phyloP scores from a whole-genome alignment of 2,888 invertebrate species.

The Elaeidobius kamerunicus region DNA sequence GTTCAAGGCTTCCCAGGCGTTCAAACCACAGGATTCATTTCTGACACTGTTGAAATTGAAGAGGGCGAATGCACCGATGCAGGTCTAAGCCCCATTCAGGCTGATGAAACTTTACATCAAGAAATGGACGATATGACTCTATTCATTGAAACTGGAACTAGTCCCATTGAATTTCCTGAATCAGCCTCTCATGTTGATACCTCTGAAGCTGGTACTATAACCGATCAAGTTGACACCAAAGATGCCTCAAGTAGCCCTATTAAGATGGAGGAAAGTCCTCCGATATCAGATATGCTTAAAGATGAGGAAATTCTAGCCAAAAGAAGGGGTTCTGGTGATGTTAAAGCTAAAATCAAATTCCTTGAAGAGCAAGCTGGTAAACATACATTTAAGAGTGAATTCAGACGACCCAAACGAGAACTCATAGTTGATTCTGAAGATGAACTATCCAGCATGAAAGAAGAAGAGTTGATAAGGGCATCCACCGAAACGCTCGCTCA shows the following conservation, averaged over 20 bases:
- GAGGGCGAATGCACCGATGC: slow-evolving; percentile 56
- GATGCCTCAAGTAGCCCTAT: slow-evolving; percentile 56
- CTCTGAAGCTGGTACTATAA: slow-evolving; percentile 53
- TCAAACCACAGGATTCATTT: slow-evolving; percentile 49
- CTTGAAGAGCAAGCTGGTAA: slow-evolving; percentile 53
- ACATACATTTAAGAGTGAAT: slow-evolving; percentile 44
- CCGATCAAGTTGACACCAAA: slow-evolving; percentile 53
- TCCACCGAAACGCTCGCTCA: slow-evolving; percentile 49
- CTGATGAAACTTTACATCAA: slow-evolving; percentile 50
- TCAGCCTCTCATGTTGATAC: slow-evolving; percentile 50
- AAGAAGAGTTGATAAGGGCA: slow-evolving; percentile 45
- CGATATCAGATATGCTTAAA: slow-evolving; percentile 38
- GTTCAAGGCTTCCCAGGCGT: slow-evolving; percentile 45
- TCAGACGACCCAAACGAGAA: slow-evolving; percentile 42
- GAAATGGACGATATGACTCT: slow-evolving; percentile 47
- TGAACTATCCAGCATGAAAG: slow-evolving; percentile 49
- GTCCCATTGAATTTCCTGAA: slow-evolving; percentile 53
- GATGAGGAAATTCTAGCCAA: slow-evolving; percentile 47
- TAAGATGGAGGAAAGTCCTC: slow-evolving; percentile 44
- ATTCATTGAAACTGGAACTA: slow-evolving; percentile 52
- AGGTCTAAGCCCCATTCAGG: slow-evolving; percentile 56
- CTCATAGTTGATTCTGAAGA: slow-evolving; percentile 48
- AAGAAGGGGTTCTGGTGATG: slow-evolving; percentile 53
- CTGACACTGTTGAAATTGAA: slow-evolving; percentile 50
- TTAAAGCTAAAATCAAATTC: slow-evolving; percentile 55